phyloP scores from a whole-genome alignment of 2,113 vertebrate species.

The Eretmochelys imbricata region DNA sequence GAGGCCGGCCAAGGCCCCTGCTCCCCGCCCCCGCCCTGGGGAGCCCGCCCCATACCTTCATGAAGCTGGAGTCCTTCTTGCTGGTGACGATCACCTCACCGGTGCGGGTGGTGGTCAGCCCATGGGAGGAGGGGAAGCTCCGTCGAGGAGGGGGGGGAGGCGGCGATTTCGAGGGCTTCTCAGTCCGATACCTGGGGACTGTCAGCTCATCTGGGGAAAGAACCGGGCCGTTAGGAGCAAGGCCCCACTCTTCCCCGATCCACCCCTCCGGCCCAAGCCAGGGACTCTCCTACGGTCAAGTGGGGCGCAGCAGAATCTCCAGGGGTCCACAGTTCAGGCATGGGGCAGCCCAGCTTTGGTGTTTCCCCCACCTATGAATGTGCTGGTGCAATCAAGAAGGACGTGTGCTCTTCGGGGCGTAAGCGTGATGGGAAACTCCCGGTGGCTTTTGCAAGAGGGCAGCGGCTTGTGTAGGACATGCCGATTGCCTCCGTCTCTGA shows the following conservation, averaged over 20 bases:
- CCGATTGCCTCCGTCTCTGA: neutral
- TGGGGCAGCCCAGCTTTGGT: neutral
- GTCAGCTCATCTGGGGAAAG: constrained; percentile 88
- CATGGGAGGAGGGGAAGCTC: constrained; percentile 95
- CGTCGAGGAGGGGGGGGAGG: constrained; percentile 93
- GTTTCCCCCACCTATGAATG: neutral
- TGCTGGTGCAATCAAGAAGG: neutral
- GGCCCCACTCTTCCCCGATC: neutral
- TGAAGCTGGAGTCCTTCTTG: constrained; percentile 85
- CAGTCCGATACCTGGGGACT: constrained; percentile 92
- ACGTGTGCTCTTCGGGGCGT: fast-evolving
- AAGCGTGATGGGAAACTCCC: neutral
- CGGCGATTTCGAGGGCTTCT: constrained; percentile 97
- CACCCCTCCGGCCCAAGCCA: neutral
- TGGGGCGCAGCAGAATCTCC: too few species aligned
- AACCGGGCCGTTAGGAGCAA: constrained; percentile 5
- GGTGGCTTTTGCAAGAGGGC: too few species aligned
- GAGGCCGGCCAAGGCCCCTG: neutral
- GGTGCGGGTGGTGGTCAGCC: constrained; percentile 90
- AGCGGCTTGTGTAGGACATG: neutral
- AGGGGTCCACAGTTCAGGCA: neutral
- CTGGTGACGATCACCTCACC: constrained; percentile 93
- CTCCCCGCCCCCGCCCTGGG: fast-evolving
- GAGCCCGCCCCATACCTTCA: constrained; percentile 65
- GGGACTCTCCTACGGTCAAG: fast-evolving